These are phyloP conservation scores for Rafetus swinhoei DNA, from an alignment of 2,113 vertebrate species.

Conservation along the genomic window DNA sequence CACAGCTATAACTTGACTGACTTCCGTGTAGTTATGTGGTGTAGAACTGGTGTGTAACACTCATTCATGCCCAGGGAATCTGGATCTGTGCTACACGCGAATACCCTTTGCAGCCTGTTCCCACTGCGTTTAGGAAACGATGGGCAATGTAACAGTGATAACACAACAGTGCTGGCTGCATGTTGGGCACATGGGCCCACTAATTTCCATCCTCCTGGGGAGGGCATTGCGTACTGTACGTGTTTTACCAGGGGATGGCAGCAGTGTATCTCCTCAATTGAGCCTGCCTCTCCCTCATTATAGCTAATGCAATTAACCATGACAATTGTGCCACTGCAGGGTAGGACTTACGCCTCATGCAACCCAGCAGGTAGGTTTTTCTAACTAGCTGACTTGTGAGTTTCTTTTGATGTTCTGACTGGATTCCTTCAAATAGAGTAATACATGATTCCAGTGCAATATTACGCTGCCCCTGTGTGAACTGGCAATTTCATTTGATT, in stretches of 20 bases:
- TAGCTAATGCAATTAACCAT: background rate
- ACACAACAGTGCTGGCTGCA: rapidly evolving
- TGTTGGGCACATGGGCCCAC: background rate
- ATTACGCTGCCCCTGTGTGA: background rate
- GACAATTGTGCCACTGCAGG: background rate
- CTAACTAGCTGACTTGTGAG: background rate
- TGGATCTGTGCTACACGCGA: background rate
- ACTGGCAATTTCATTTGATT: rapidly evolving
- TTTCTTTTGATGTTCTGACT: background rate
- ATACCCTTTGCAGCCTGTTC: background rate
- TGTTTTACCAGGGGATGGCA: conserved; percentile 61
- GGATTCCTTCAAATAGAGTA: rapidly evolving
- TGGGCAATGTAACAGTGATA: background rate
- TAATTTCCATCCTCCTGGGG: background rate
- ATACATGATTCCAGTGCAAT: rapidly evolving
- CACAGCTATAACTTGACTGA: background rate
- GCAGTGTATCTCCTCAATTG: conserved; percentile 36
- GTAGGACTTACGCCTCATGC: background rate
- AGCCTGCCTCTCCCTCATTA: background rate
- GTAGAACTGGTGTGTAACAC: background rate
- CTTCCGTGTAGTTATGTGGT: background rate
- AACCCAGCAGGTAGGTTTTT: background rate
- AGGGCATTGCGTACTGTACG: background rate
- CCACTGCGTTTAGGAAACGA: rapidly evolving
- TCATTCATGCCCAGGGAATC: background rate